Conservation (phyloP, 2,888 invertebrate genomes). For the Chaetogeoica ovagalla region DNA sequence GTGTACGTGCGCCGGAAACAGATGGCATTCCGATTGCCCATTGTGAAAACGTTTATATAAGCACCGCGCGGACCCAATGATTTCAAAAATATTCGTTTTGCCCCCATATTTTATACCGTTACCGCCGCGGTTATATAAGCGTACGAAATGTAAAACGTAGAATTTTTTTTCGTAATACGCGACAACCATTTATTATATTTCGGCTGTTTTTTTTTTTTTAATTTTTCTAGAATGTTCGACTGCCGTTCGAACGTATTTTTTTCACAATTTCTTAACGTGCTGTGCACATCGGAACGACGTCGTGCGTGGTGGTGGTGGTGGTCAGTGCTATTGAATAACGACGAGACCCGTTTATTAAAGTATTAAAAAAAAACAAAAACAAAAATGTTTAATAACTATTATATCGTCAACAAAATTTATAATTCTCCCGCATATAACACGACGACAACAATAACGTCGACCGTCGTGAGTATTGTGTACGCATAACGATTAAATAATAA, state of each 20-base stretch:
- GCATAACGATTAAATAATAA: too few species aligned
- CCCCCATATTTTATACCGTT: background rate
- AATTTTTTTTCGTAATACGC: background rate
- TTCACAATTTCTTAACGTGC: background rate
- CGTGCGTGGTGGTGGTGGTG: background rate
- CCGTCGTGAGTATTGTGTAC: too few species aligned
- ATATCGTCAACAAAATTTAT: background rate
- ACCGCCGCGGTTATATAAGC: background rate
- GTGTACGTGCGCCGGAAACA: conserved; percentile 23
- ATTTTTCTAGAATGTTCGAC: background rate
- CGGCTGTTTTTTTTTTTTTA: too few species aligned
- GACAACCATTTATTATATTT: too few species aligned
- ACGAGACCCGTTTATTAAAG: background rate
- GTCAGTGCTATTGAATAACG: background rate
- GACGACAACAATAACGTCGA: too few species aligned
- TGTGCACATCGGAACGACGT: background rate
- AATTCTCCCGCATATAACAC: too few species aligned
- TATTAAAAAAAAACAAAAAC: background rate
- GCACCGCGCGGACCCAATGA: background rate
- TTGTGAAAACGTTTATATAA: conserved; percentile 19
- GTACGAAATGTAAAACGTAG: background rate
- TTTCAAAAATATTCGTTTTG: background rate
- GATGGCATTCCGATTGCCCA: conserved; percentile 8
- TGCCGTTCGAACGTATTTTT: background rate
- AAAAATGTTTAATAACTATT: background rate